These are phyloP conservation scores for Glossophaga mutica DNA, from an alignment of 2,797 vertebrate genomes.

Conservation along the genomic window DNA sequence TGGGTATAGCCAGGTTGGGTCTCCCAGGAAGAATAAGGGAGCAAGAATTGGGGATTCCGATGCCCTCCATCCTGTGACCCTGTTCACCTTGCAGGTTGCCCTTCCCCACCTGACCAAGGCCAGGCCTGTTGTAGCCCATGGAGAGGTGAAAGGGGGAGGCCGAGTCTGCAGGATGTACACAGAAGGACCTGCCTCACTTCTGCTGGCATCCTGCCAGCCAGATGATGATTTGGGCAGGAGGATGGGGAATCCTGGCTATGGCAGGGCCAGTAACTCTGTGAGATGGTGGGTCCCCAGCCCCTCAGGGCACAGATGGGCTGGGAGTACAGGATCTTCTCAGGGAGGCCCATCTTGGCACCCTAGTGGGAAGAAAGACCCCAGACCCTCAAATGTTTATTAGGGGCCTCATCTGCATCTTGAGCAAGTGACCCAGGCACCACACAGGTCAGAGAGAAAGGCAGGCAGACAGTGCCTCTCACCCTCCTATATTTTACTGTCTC, in stretches of 20 bases:
- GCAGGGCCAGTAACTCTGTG: too few relatives aligned
- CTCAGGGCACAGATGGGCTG: neutral
- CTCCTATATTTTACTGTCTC: fast-evolving
- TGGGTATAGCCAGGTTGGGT: neutral
- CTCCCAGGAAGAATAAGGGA: too few relatives aligned
- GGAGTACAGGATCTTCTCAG: too few relatives aligned
- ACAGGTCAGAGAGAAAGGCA: too few relatives aligned
- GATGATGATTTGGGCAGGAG: neutral
- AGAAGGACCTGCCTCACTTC: neutral
- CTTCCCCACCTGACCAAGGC: neutral
- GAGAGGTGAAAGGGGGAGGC: neutral
- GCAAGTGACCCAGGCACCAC: neutral
- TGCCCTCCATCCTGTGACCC: neutral
- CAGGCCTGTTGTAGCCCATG: neutral
- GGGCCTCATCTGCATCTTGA: neutral
- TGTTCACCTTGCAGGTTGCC: neutral
- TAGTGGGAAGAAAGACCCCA: fast-evolving
- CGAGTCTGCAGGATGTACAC: neutral
- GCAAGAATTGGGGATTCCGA: fast-evolving
- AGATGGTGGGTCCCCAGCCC: neutral
- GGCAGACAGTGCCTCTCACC: too few relatives aligned
- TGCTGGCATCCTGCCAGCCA: fast-evolving
- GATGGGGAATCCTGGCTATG: neutral
- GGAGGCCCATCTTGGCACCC: fast-evolving
- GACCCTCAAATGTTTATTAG: neutral